Percentiles rank a stretch among this genome's conserved stretches.
These are phyloP conservation scores for Steinernema hermaphroditum DNA, from an alignment of 2,888 invertebrate species.

Conservation along the genomic window DNA sequence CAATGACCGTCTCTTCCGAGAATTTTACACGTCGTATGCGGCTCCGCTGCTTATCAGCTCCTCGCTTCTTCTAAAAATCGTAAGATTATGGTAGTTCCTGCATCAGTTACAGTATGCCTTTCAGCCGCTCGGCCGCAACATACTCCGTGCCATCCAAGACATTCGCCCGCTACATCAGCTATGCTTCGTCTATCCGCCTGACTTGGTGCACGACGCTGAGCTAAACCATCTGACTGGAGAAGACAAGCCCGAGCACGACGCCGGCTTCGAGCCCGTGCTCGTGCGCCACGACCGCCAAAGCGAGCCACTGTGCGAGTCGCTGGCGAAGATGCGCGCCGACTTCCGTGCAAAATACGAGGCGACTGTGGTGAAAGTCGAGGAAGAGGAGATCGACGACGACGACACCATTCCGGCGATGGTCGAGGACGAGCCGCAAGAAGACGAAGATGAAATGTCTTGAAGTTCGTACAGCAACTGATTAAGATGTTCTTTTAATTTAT, in stretches of 20 bases:
- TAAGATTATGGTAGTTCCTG: slow-evolving; percentile 15
- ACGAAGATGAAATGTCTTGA: background rate
- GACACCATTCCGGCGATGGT: background rate
- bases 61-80: slow-evolving; percentile 33
- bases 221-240: slow-evolving; percentile 1
- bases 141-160: slow-evolving; percentile 35
- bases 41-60: slow-evolving; percentile 35
- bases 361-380: background rate
- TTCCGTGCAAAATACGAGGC: background rate
- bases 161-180: slow-evolving; percentile 39
- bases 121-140: slow-evolving; percentile 30
- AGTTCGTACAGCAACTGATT: no score
- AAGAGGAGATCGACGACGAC: background rate
- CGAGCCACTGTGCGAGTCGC: background rate
- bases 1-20: slow-evolving; percentile 25
- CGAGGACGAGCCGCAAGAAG: background rate
- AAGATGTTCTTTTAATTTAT: no score
- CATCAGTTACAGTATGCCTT: background rate
- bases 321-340: background rate
- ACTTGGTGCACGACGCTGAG: background rate
- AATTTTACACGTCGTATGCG: slow-evolving; percentile 29
- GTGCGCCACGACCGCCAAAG: slow-evolving; percentile 7
- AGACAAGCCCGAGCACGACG: slow-evolving; percentile 7
- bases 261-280: background rate
- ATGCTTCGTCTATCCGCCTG: slow-evolving; percentile 36